Evolutionary conservation across 2,113 vertebrate species (phyloP).

Genomic region (Pituophis catenifer): DNA sequence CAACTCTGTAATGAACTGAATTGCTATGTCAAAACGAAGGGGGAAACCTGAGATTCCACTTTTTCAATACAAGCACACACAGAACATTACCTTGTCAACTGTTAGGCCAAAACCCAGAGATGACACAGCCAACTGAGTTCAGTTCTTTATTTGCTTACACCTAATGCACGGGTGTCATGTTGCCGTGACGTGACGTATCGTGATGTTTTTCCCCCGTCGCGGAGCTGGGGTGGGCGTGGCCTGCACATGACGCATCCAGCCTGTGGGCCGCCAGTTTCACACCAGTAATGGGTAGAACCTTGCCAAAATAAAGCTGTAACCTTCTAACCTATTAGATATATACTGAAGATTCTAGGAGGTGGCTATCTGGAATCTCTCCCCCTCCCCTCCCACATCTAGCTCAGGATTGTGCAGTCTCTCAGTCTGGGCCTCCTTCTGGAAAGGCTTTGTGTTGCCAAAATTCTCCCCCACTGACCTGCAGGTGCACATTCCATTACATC

Average conservation of each 20-base stretch:
- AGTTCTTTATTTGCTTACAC: neutral
- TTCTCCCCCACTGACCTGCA: neutral
- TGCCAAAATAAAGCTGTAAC: neutral
- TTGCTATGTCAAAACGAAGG: neutral
- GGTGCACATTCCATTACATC: neutral
- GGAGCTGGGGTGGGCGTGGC: too few relatives aligned
- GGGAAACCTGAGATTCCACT: neutral
- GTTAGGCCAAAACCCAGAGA: neutral
- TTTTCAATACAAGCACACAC: neutral
- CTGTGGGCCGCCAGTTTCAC: too few relatives aligned
- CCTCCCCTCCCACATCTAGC: neutral
- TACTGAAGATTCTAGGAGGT: neutral
- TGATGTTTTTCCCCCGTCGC: fast-evolving
- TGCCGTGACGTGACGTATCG: too few relatives aligned
- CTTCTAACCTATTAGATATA: neutral
- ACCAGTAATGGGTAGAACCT: neutral
- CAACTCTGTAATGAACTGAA: neutral
- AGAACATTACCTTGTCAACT: neutral
- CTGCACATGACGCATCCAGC: too few relatives aligned
- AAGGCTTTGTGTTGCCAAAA: neutral
- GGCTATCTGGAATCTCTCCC: neutral
- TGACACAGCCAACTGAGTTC: neutral
- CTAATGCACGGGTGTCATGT: neutral
- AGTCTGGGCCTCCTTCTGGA: neutral
- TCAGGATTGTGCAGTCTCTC: neutral